phyloP scores from a whole-genome alignment of 2,888 invertebrate species.

The Apotomis capreana region DNA sequence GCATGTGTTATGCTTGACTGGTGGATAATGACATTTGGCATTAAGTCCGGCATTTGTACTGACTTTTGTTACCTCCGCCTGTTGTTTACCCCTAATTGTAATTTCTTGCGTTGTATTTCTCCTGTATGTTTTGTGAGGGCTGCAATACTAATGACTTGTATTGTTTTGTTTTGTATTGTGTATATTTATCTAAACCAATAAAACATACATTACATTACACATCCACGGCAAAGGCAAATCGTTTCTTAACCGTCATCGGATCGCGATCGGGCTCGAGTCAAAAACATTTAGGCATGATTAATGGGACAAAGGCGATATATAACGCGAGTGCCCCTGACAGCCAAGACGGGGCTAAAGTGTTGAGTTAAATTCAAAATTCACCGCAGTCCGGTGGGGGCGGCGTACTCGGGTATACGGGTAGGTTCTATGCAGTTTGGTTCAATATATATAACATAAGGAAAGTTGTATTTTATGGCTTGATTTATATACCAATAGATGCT shows the following conservation, averaged over 20 bases:
- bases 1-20: too few relatives aligned
- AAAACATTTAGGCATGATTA: constrained; percentile 61
- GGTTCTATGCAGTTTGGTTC: background rate
- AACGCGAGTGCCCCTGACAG: constrained; percentile 77
- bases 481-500: too few relatives aligned
- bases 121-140: too few relatives aligned
- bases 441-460: too few relatives aligned
- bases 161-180: too few relatives aligned
- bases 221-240: background rate
- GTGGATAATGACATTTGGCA: too few relatives aligned
- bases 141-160: too few relatives aligned
- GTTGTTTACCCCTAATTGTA: too few relatives aligned
- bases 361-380: constrained; percentile 24
- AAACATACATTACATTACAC: background rate
- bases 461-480: too few relatives aligned
- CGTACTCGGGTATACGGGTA: background rate
- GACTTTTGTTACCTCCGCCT: too few relatives aligned
- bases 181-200: background rate
- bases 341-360: constrained; percentile 39
- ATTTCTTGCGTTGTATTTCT: too few relatives aligned
- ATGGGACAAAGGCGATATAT: constrained; percentile 75
- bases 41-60: too few relatives aligned
- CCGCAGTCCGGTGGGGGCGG: constrained; percentile 17
- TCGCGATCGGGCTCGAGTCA: constrained; percentile 31
- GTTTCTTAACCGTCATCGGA: constrained; percentile 27